phyloP scores from a whole-genome alignment of 2,797 vertebrate genomes.

The Notamacropus eugenii region DNA sequence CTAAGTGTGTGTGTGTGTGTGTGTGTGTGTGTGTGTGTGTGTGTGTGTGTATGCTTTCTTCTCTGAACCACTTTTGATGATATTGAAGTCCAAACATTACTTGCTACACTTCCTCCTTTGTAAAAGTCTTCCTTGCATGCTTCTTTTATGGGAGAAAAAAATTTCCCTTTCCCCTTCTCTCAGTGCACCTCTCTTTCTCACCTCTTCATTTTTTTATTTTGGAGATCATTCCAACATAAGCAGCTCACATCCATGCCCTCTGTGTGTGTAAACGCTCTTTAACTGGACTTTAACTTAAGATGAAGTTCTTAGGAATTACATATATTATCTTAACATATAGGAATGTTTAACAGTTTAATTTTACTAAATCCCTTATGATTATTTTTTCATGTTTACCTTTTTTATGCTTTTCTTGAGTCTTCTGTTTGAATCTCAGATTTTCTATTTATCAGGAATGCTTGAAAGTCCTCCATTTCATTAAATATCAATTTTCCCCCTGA shows the following conservation, averaged over 20 bases:
- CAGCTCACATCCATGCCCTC: not conserved
- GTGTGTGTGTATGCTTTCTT: too few species aligned
- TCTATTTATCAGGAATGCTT: not conserved
- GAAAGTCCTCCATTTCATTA: not conserved
- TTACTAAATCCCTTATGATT: not conserved
- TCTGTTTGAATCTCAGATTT: not conserved
- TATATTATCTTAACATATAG: not conserved
- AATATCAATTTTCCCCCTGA: not conserved
- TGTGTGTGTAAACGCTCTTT: not conserved
- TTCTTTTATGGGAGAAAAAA: not conserved
- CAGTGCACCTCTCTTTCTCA: not conserved
- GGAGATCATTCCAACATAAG: not conserved
- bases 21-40: too few species aligned
- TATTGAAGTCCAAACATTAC: too few species aligned
- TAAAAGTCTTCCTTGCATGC: too few species aligned
- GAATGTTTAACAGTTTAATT: not conserved
- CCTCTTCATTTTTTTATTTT: too few species aligned
- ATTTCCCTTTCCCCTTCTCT: not conserved
- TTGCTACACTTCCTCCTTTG: too few species aligned
- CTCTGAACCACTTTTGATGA: too few species aligned
- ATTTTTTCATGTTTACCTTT: not conserved
- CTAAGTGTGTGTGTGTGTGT: too few species aligned
- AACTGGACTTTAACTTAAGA: not conserved
- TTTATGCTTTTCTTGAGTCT: not conserved
- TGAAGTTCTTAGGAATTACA: not conserved